phyloP scores from a whole-genome alignment of 2,113 vertebrate species.

The Baryphthengus martii region DNA sequence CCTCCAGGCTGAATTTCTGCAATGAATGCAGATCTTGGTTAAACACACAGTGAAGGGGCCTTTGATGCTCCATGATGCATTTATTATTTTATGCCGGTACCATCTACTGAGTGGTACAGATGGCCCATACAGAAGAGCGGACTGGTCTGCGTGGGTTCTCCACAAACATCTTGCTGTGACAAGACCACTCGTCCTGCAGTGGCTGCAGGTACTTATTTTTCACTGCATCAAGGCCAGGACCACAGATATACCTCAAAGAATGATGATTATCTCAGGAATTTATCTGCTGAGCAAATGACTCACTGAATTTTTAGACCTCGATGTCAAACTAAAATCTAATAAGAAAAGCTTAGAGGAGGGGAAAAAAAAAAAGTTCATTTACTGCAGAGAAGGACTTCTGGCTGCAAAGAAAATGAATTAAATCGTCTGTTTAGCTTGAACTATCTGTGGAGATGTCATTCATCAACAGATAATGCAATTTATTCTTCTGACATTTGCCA shows the following conservation, averaged over 20 bases:
- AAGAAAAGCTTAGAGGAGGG: background rate
- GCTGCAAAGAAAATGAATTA: background rate
- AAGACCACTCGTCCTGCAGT: background rate
- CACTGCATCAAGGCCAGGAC: background rate
- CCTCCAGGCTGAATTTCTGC: background rate
- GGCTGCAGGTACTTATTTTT: background rate
- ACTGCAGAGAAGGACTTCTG: background rate
- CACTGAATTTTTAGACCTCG: background rate
- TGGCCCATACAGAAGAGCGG: background rate
- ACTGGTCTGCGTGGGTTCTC: background rate
- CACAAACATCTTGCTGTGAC: background rate
- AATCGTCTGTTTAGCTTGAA: slow-evolving; percentile 8
- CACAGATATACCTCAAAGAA: background rate
- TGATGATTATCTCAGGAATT: background rate
- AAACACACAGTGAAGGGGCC: background rate
- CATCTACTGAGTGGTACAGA: background rate
- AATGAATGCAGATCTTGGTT: background rate
- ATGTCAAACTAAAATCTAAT: background rate
- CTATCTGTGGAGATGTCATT: background rate
- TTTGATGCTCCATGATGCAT: background rate
- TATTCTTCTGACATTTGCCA: background rate
- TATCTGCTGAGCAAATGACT: background rate
- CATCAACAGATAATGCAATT: background rate
- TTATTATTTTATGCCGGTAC: background rate
- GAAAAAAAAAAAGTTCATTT: background rate